Evolutionary conservation across 2,113 vertebrate genomes (phyloP).

Genomic region (Zapus hudsonius): DNA sequence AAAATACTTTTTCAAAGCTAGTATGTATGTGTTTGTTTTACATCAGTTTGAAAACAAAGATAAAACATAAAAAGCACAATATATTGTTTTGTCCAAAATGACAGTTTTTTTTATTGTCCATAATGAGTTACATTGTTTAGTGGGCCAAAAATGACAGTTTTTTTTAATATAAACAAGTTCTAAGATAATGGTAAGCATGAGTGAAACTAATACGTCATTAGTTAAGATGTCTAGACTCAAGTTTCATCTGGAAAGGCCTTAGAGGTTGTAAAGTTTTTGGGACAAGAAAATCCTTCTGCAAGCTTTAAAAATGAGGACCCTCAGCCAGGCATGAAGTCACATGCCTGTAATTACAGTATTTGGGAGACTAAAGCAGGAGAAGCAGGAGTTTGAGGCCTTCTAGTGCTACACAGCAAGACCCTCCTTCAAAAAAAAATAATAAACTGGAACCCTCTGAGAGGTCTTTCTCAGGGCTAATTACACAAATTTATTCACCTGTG

Average conservation of each 20-base stretch:
- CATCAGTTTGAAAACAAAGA: background rate
- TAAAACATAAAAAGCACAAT: background rate
- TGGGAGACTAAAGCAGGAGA: background rate
- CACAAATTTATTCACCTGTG: background rate
- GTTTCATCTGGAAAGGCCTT: background rate
- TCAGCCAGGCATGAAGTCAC: background rate
- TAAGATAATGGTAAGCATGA: background rate
- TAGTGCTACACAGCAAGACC: background rate
- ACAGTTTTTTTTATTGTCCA: background rate
- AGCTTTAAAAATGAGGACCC: slow-evolving; percentile 9
- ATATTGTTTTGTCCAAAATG: background rate
- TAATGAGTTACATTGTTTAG: background rate
- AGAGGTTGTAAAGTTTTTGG: background rate
- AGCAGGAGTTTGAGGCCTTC: background rate
- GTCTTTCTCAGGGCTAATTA: background rate
- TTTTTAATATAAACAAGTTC: background rate
- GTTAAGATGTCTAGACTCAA: background rate
- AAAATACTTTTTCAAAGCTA: too few species aligned
- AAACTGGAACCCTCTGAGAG: too few species aligned
- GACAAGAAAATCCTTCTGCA: background rate
- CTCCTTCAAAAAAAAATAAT: too few species aligned
- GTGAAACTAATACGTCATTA: background rate
- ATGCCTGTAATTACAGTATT: background rate
- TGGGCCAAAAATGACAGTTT: background rate
- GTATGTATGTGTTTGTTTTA: background rate